These are phyloP conservation scores for Perognathus longimembris DNA, from an alignment of 2,113 vertebrate genomes.

Conservation along the genomic window DNA sequence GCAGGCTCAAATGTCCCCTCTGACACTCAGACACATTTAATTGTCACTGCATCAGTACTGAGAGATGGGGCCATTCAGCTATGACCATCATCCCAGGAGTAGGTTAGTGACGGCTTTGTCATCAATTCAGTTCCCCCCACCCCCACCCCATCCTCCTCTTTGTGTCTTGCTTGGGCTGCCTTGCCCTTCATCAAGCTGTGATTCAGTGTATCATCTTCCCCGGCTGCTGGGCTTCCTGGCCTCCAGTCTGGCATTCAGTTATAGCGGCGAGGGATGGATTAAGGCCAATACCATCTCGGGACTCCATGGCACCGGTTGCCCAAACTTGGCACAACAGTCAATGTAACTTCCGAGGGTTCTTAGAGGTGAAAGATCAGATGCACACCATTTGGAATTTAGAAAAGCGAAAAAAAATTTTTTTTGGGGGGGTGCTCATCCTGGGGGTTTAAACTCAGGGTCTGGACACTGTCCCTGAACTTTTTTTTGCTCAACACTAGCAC, in stretches of 20 bases:
- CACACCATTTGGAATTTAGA: neutral
- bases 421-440: neutral
- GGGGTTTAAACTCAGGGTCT: no score
- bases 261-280: neutral
- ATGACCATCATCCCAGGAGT: neutral
- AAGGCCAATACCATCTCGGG: neutral
- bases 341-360: neutral
- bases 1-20: neutral
- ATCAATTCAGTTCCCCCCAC: no score
- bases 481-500: no score
- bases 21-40: neutral
- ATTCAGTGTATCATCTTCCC: neutral
- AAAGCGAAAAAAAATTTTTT: no score
- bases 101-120: neutral
- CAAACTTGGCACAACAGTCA: neutral
- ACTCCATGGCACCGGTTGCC: neutral
- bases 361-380: slow-evolving; percentile 23
- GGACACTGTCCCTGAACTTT: no score
- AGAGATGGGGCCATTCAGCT: neutral
- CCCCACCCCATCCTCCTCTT: neutral
- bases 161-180: neutral
- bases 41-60: neutral
- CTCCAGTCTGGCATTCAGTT: neutral
- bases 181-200: neutral
- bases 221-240: neutral